Base-by-base conservation (phyloP, 2,888 invertebrate species). In the Gonocerus acuteangulatus region DNA sequence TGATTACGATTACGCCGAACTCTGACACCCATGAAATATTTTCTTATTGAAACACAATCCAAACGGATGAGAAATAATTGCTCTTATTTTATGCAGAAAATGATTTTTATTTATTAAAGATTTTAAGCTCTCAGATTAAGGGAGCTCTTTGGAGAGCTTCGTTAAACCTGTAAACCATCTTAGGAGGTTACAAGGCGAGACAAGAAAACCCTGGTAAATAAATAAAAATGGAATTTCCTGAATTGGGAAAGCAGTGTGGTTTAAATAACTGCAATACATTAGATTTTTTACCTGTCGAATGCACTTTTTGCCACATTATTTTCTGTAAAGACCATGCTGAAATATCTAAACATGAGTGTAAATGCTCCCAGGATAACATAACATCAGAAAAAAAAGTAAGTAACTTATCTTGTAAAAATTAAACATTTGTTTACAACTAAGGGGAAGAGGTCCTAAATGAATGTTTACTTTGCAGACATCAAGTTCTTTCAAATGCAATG, bases 221-320 rank as follows among this genome's bases (percentile, higher is more conserved):
- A 13, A n/a, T 42, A 47, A 47, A 19, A 39, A 86, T 87, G 86
- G 88, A 89, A 71, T 81, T 88, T 70, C 87, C 87, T n/a, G 71
- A 77, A 16, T 72, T 85, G n/a, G 87, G 87, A 7, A 76, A 81
- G 70, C 81, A 81, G 36, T 89, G 88, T 71, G 75, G 79, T 16
- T 71, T 78, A 23, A 70, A 75, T 54, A 73, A 75, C 42, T 88
- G 88, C 71, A 81, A 83, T 67, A 83, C 82, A 70, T 77, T 82
- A 23, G 87, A 88, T 73, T 88, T 88, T 72, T 75, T 89, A 48
- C 87, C 87, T 0, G 74, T 85, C 3, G 75, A 77, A 58, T 89
- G 88, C 70, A 75, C 78, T 68, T 71, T 74, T 65, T 88, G 88
- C 71, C 76, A 76, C 1, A 74, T 76, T 62, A 73, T 79, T 16